These are phyloP conservation scores for Catostomus latipinnis DNA, from an alignment of 2,797 vertebrate genomes.

Conservation along the genomic window DNA sequence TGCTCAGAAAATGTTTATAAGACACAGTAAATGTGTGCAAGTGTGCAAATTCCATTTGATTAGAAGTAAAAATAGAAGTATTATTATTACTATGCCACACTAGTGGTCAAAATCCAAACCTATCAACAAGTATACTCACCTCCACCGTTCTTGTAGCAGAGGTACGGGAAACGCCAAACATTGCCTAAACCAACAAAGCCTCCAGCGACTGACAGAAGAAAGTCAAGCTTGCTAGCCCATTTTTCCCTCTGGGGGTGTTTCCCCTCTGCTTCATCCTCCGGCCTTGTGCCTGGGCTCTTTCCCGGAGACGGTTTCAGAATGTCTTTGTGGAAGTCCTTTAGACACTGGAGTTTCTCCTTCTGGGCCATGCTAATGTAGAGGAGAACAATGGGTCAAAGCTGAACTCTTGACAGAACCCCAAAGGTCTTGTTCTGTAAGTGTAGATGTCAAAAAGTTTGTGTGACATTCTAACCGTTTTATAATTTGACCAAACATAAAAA, in stretches of 20 bases:
- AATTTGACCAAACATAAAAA: neutral
- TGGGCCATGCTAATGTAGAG: conserved; percentile 85
- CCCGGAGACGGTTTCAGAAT: conserved; percentile 96
- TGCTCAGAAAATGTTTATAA: neutral
- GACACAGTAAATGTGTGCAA: neutral
- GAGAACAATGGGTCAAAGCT: neutral
- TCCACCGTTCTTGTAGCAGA: conserved; percentile 99
- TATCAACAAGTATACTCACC: conserved; percentile 76
- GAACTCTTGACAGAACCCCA: neutral
- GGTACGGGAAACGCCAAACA: conserved; percentile 98
- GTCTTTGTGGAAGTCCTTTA: conserved; percentile 99
- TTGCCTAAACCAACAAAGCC: conserved; percentile 98
- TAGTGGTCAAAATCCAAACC: neutral
- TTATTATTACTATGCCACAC: too few species aligned
- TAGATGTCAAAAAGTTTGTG: neutral
- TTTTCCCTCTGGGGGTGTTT: conserved; percentile 95
- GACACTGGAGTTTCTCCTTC: conserved; percentile 95
- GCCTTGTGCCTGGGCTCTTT: conserved; percentile 94
- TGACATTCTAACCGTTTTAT: neutral
- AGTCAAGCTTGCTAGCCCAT: conserved; percentile 98
- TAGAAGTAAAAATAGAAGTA: neutral
- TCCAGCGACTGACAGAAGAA: conserved; percentile 94
- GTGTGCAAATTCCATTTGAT: too few species aligned
- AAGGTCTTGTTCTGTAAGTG: neutral
- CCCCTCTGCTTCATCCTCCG: conserved; percentile 95